Evolutionary conservation across 2,797 vertebrate genomes (phyloP), one percentile per base, ranked within the genome.

Genomic region (Muraenolepis orangiensis): DNA sequence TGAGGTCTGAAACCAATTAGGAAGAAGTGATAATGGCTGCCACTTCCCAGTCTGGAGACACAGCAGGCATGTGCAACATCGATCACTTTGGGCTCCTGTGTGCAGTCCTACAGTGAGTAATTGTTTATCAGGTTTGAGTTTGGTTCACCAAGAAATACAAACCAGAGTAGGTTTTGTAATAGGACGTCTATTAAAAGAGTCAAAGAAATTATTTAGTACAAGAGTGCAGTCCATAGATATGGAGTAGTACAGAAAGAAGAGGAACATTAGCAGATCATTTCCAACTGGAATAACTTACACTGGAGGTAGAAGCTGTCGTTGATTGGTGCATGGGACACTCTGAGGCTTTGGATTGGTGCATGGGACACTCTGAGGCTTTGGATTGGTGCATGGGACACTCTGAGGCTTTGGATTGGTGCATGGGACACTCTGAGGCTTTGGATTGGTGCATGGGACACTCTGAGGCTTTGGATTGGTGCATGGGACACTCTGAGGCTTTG

Each of bases 241-340:
- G 57, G 26, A 64, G 57, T 64, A 23, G 23, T 26, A 26, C n/a
- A 64, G 57, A 26, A 64, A 64, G 57, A 64, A 12, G 1, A 64
- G 3, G 57, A 12, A 64, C 26, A 26, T 26, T 26, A 57, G 51
- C 51, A 57, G 51, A n/a, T 57, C 10, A 23, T 6, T n/a, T 6
- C 14, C 20, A 23, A 23, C 11, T 16, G 12, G 30, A 71, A 57
- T 3, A 11, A 72, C 71, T 72, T 72, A 72, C 71, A 72, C 36
- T 70, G 69, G 71, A 23, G 71, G 46, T 14, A 46, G 71, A 14
- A 7, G 70, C 20, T n/a, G 30, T 31, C 20, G 14, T 28, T 71
- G 69, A 42, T 29, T 70, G 67, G 67, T 69, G 67, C 67, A 69
- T 69, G 67, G 67, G 31, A 11, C 67, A 69, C 32, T 69, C 67